Evolutionary conservation across 2,113 vertebrate species (phyloP), one percentile per base, ranked within the genome.

Genomic region (Salvelinus namaycush): DNA sequence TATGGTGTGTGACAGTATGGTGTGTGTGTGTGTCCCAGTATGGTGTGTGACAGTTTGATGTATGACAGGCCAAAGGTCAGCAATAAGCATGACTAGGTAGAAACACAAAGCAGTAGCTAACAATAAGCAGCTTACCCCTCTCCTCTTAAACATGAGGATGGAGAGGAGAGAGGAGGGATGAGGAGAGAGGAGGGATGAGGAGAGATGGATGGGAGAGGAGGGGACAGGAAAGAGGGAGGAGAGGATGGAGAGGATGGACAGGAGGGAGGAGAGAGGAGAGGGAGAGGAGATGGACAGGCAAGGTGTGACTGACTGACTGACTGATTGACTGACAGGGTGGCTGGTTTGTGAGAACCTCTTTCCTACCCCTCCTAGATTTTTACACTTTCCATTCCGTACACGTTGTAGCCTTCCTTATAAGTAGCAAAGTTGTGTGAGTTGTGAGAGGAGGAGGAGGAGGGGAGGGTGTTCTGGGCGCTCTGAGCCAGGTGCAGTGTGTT

Each of bases 351-450:
- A 49, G 31, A 20, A 71, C 44, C 49, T 44, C 74, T 89, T 95
- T 97, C 97, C 96, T 98, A 98, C 96, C 97, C 94, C 95, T 95
- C 92, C 96, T 98, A 98, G 95, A 98, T 98, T 95, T 98, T 98
- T 95, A 98, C 97, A 96, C 97, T 98, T 95, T 98, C 97, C 96
- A 98, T 97, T 94, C 97, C 97, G 95, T 98, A 98, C 93, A 98
- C 97, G 96, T 97, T 98, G 97, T 98, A 98, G 96, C 97, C 97
- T 95, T 98, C 97, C 96, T 98, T 98, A 94, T 98, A 98, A 95
- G 97, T 98, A 92, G 96, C 67, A 68, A 68, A 68, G 29, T 68
- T 68, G 14, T 68, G 67, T 31, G 67, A 68, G 29, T 68, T 68
- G 26, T 68, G 67, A 16, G 67, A 68, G 67, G 67, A 68, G 29